Evolutionary conservation across 2,113 vertebrate species (phyloP), one percentile per base, ranked within the genome.

Genomic region (Rhinopomastus cyanomelas): DNA sequence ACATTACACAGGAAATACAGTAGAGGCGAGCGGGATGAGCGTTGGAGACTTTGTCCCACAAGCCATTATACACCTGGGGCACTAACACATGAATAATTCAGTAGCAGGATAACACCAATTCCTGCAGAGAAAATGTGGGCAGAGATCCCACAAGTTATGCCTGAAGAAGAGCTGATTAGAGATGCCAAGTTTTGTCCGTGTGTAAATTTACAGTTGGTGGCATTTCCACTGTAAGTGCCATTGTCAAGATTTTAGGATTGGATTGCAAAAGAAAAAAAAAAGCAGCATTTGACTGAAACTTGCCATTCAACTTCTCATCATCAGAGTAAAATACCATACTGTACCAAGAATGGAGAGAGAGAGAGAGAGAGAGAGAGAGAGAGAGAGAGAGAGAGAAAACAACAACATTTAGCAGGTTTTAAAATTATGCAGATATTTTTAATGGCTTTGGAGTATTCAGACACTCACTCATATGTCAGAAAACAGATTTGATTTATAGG

Each of bases 361-460:
- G 76, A 94, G 48, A n/a, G n/a, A n/a, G n/a, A n/a, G n/a, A n/a
- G n/a, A n/a, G n/a, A n/a, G n/a, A n/a, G n/a, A n/a, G n/a, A n/a
- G n/a, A n/a, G n/a, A n/a, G n/a, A 87, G 88, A 87, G 87, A 90
- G 77, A 92, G 84, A 95, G 89, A 95, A 95, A 96, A 95, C 93
- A 96, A 96, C 94, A 96, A 96, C 95, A 96, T 96, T 97, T 96
- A 97, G 96, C 96, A 97, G 96, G 96, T 97, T 97, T 97, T 97
- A 93, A 96, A 96, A 97, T 97, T 97, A 96, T 97, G 96, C 96
- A 97, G 96, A 96, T 97, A 97, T 95, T 97, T 96, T 97, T 97
- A 97, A 97, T 97, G 96, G 95, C 94, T 97, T 97, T 94, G 93
- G 96, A 96, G 93, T 96, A 96, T 95, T 96, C 96, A 96, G 96